Base-by-base conservation (phyloP, 92 coral and sea anemone species). In the Hydrozoanthus gracilis region DNA sequence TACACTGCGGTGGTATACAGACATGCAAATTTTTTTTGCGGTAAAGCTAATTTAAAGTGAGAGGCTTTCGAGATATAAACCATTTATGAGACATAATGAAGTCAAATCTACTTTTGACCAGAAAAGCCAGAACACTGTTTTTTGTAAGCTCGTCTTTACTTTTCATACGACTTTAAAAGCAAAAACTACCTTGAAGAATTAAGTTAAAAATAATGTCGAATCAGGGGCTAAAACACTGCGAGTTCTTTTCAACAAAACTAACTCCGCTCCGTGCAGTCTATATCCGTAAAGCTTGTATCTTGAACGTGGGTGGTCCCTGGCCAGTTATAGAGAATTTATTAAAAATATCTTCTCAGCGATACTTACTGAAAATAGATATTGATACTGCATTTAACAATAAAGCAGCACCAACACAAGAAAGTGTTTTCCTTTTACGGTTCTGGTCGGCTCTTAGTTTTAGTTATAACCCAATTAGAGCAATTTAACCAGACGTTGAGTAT, bases 21-120 rank as follows among this genome's bases (percentile, higher is more conserved):
- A 52, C 39, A 76, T 52, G 82, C 39, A 5, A 54, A 76, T 17
- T 52, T 27, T 18, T 48, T 10, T 20, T 50, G 15, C 35, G 48
- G 50, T 5, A 20, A 50, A 27, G 82, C 50, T 76, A 76, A 27
- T 76, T 76, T 76, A 35, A 66, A 54, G n/a, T 39, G n/a, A 52
- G 17, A 12, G 49, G 44, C 14, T 4, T 20, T 2, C 7, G 45
- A 3, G 48, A 71, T 5, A 11, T 45, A 14, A 20, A n/a, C 44
- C 52, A 16, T 76, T 52, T 11, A 75, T 76, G 52, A 15, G 13
- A 39, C 46, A 11, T 54, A 54, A 76, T 76, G 62, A 76, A 76
- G 82, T 76, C 10, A 52, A 76, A 76, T 20, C 27, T 45, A 51
- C 66, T 27, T 14, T 15, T 67, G 10, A 6, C 35, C 27, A 17